Evolutionary conservation across 1,140 invertebrate genomes (phyloP).

Genomic region (Panagrolaimus sp.): DNA sequence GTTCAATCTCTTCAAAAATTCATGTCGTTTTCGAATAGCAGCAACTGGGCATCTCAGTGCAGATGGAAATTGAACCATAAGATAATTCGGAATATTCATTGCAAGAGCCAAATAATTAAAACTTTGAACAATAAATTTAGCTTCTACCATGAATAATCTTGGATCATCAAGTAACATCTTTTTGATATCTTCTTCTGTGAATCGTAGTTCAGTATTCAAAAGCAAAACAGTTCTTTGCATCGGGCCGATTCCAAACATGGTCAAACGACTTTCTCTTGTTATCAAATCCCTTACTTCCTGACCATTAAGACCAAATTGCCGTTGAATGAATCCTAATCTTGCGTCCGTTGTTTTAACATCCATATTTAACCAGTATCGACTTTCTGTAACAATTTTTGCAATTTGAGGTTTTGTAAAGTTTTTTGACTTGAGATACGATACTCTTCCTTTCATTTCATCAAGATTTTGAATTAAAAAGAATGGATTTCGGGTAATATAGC

Average conservation of each 20-base stretch:
- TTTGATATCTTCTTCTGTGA: constrained; percentile 55
- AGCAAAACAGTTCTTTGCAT: constrained; percentile 56
- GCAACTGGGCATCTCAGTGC: constrained; percentile 68
- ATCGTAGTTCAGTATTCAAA: constrained; percentile 59
- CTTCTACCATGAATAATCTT: constrained; percentile 53
- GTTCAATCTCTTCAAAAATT: constrained; percentile 71
- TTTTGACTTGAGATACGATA: constrained; percentile 80
- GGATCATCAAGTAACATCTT: constrained; percentile 58
- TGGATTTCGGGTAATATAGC: constrained; percentile 75
- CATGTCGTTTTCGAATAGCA: constrained; percentile 71
- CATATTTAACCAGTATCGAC: constrained; percentile 65
- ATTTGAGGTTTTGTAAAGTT: constrained; percentile 71
- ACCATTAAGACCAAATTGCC: constrained; percentile 71
- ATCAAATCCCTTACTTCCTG: constrained; percentile 70
- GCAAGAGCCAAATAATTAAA: constrained; percentile 76
- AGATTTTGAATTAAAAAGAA: constrained; percentile 72
- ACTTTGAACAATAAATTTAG: constrained; percentile 46
- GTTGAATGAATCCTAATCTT: constrained; percentile 77
- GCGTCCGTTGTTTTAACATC: constrained; percentile 72
- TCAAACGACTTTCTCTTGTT: constrained; percentile 70
- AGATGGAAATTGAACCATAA: constrained; percentile 67
- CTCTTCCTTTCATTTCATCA: constrained; percentile 69
- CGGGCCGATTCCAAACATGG: constrained; percentile 64
- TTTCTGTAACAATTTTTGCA: constrained; percentile 68
- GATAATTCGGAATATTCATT: constrained; percentile 73